Evolutionary conservation across 2,797 vertebrate species (phyloP), one percentile per base, ranked within the genome.

Genomic region (Esox lucius): DNA sequence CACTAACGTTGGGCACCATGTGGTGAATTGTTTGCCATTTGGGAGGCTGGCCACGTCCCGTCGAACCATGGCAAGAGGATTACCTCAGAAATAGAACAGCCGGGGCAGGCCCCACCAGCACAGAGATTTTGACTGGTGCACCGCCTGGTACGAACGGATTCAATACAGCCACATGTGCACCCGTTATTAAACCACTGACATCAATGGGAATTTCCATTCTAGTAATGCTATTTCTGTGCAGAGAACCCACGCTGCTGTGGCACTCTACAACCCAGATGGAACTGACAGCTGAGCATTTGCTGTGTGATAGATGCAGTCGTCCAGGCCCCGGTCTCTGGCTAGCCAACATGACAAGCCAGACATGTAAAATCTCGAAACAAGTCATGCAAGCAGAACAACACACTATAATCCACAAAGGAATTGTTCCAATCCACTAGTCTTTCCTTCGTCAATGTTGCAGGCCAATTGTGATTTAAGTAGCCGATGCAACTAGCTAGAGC

Each of bases 41-140:
- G 53, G 8, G 17, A 82, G 68, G 13, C 61, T 16, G 26, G 6
- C 79, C 85, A 85, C 75, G 80, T 76, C 35, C 39, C 67, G 82
- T 79, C 75, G 81, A 88, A 85, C 86, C 81, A 86, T 75, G 90
- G 89, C 87, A 84, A 80, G 86, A 86, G 90, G 89, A 90, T 16
- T 39, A 24, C n/a, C 9, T 19, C 35, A 39, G 19, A 35, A 39
- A 35, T 39, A 28, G 6, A n/a, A 39, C 19, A 13, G 9, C 61
- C 15, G 61, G 22, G 9, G n/a, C 22, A 16, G 61, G 61, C 9
- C 22, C 22, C 24, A 9, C 11, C 24, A 22, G 61, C 22, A 56
- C 51, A n/a, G 19, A 17, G 16, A 56, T 56, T 56, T 64, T 3
- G 61, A 16, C 61, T 64, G 61, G 61, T 12, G 5, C 24, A 64